Evolutionary conservation across 2,888 invertebrate species (phyloP), one percentile per base, ranked within the genome.

Genomic region (Synanthedon vespiformis): DNA sequence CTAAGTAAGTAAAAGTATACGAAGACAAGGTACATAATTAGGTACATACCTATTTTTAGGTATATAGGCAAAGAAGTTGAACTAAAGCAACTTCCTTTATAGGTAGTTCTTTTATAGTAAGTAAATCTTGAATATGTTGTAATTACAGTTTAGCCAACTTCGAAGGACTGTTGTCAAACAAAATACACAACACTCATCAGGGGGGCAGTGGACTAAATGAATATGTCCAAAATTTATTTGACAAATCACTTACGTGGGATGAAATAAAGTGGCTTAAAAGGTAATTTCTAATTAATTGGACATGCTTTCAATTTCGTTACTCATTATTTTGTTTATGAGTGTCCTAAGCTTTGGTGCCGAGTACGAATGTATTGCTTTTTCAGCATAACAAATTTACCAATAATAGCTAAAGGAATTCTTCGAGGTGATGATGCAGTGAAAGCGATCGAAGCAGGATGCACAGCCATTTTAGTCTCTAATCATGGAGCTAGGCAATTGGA

Each of bases 401-500:
- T 97, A 18, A 88, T 97, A 52, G 84, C 95, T 4, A 97, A 97
- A 84, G 97, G 97, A 5, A 90, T 97, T 56, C 77, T 97, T 40
- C 94, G 95, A 1, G 91, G 90, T 0, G 95, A 96, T 69, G 98
- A 98, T 80, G 97, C 98, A 1, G 64, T 90, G 13, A 82, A 91
- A 62, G 97, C 94, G 0, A 87, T 89, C 0, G 86, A 94, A 60
- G 85, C 90, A 52, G 96, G 96, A 4, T 94, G 92, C 49, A 84
- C 90, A 3, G 98, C 91, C 1, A 91, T 98, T 53, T 87, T 96
- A 56, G 97, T 98, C 3, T 98, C 97, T 0, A 98, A 98, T 78
- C 98, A 98, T 74, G 98, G 98, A 1, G 98, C 93, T 0, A 89
- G 97, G 56, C 98, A 98, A 80, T 80, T 96, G 40, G 96, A 96